Percentiles rank a stretch among this genome's conserved stretches.
phyloP scores from a whole-genome alignment of 2,888 invertebrate genomes.

The Ceramica pisi region DNA sequence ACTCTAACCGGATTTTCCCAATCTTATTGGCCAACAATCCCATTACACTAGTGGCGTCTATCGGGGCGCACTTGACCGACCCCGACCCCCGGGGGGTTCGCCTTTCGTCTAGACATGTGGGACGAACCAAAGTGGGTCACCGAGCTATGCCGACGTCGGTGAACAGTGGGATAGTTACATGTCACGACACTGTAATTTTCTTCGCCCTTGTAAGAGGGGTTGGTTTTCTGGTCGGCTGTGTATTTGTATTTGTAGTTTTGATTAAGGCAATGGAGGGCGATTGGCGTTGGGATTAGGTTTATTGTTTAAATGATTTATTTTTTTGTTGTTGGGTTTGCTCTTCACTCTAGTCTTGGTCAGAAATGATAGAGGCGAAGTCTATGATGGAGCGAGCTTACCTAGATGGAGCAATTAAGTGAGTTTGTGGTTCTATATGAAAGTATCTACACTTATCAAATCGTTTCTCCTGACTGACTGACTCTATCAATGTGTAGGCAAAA shows the following conservation, averaged over 20 bases:
- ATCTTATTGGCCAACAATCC: slow-evolving; percentile 30
- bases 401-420: too few species aligned
- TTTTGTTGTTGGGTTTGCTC: too few species aligned
- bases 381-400: too few species aligned
- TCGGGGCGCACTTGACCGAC: slow-evolving; percentile 43
- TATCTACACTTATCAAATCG: too few species aligned
- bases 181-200: slow-evolving; percentile 43
- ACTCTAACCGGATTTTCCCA: not conserved
- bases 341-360: too few species aligned
- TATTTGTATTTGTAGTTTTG: slow-evolving; percentile 11
- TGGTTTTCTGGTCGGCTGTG: slow-evolving; percentile 13
- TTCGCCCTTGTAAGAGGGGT: slow-evolving; percentile 25
- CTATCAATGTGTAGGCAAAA: too few species aligned
- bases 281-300: not conserved
- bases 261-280: not conserved
- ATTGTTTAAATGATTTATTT: too few species aligned
- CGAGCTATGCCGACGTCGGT: slow-evolving; percentile 3
- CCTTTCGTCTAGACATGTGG: slow-evolving; percentile 52
- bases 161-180: slow-evolving; percentile 27
- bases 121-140: slow-evolving; percentile 51
- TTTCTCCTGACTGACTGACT: too few species aligned
- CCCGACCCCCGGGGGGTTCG: slow-evolving; percentile 35
- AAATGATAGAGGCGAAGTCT: too few species aligned
- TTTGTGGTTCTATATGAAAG: too few species aligned
- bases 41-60: slow-evolving; percentile 32